Conservation (phyloP, 2,888 invertebrate genomes). For the Meta bourneti region DNA sequence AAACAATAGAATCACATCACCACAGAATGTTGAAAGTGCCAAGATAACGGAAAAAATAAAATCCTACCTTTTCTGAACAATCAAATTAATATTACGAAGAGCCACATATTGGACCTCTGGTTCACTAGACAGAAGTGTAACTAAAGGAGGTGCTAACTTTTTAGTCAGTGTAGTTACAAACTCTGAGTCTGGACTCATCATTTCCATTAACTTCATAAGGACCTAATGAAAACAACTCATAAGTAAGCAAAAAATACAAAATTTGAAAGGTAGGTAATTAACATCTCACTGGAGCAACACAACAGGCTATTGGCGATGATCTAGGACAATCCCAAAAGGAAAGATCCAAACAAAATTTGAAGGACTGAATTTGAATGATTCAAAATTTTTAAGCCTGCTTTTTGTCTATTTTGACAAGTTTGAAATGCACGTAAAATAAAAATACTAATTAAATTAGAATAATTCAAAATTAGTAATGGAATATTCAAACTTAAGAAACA, state of each 20-base stretch:
- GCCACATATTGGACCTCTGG: constrained; percentile 99
- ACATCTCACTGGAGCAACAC: not conserved
- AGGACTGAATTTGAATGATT: too few relatives aligned
- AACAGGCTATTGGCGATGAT: not conserved
- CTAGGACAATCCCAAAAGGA: too few relatives aligned
- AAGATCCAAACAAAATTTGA: not conserved
- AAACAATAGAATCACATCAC: too few relatives aligned
- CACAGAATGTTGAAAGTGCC: too few relatives aligned
- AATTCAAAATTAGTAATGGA: not conserved
- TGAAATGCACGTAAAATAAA: not conserved
- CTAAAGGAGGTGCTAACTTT: constrained; percentile 98
- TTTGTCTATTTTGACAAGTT: not conserved
- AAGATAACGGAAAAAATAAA: not conserved
- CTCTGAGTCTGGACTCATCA: constrained; percentile 95
- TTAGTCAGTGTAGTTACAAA: constrained; percentile 96
- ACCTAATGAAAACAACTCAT: constrained; percentile 80
- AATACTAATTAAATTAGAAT: not conserved
- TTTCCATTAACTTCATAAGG: constrained; percentile 98
- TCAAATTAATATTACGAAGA: constrained; percentile 97
- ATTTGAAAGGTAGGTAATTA: not conserved
- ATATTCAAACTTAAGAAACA: not conserved
- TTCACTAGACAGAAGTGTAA: constrained; percentile 97
- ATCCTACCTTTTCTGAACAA: constrained; percentile 92
- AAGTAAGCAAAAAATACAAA: not conserved
- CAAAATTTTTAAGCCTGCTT: too few relatives aligned